Conservation (phyloP, 2,888 invertebrate species). For the Drosophila putrida region DNA sequence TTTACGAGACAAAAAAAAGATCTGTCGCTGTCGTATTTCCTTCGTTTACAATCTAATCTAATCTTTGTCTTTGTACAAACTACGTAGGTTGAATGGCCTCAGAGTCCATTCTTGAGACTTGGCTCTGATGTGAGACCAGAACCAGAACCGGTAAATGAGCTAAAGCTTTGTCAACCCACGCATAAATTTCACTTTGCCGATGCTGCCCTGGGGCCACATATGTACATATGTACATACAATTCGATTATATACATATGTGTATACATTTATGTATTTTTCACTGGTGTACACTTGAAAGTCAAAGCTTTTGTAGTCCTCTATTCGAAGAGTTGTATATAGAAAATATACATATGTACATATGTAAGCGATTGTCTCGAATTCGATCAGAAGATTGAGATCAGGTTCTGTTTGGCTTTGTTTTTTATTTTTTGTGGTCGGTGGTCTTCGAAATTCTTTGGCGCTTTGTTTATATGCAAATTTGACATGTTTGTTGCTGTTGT, state of each 20-base stretch:
- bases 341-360: neutral
- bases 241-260: neutral
- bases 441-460: slow-evolving; percentile 46
- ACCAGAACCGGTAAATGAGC: slow-evolving; percentile 67
- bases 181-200: slow-evolving; percentile 76
- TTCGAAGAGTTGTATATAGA: neutral
- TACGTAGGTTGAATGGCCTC: slow-evolving; percentile 60
- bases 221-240: slow-evolving; percentile 5
- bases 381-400: slow-evolving; percentile 58
- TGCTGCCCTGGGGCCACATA: slow-evolving; percentile 17
- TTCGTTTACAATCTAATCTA: slow-evolving; percentile 52
- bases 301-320: slow-evolving; percentile 49
- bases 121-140: slow-evolving; percentile 8
- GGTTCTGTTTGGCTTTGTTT: slow-evolving; percentile 58
- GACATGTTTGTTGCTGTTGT: slow-evolving; percentile 48
- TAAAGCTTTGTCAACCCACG: slow-evolving; percentile 77
- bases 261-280: slow-evolving; percentile 12
- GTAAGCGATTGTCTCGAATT: slow-evolving; percentile 48
- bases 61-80: slow-evolving; percentile 52
- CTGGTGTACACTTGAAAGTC: slow-evolving; percentile 47
- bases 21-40: slow-evolving; percentile 24
- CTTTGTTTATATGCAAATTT: slow-evolving; percentile 79
- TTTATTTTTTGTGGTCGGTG: slow-evolving; percentile 13
- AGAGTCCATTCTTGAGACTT: slow-evolving; percentile 15
- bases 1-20: slow-evolving; percentile 9